These are phyloP conservation scores for Xestia sexstrigata DNA, from an alignment of 2,888 invertebrate genomes.

Conservation along the genomic window DNA sequence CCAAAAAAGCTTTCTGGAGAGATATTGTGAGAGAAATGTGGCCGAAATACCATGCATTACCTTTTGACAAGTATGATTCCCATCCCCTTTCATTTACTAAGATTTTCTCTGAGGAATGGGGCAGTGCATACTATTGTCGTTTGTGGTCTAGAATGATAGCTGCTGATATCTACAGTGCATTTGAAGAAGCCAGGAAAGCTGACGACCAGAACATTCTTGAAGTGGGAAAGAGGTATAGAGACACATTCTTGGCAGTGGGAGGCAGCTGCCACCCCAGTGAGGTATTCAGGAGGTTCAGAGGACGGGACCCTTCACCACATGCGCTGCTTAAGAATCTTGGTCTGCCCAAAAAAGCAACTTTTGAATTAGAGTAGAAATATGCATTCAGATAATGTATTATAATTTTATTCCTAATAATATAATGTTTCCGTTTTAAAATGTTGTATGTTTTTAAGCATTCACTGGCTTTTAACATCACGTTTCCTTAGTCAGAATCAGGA, in stretches of 20 bases:
- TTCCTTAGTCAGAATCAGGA: constrained; percentile 90
- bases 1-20: constrained; percentile 95
- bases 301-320: constrained; percentile 97
- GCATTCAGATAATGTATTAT: constrained; percentile 69
- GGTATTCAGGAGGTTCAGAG: constrained; percentile 97
- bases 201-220: constrained; percentile 89
- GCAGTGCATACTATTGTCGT: constrained; percentile 96
- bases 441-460: constrained; percentile 30
- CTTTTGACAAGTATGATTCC: constrained; percentile 94
- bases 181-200: constrained; percentile 92
- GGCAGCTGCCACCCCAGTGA: constrained; percentile 95
- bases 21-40: constrained; percentile 94
- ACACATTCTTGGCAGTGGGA: constrained; percentile 95
- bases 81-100: constrained; percentile 96
- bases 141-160: constrained; percentile 97
- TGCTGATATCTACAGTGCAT: constrained; percentile 97
- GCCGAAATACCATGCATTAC: constrained; percentile 95
- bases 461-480: background rate
- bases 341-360: constrained; percentile 80
- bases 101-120: constrained; percentile 96
- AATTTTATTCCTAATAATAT: constrained; percentile 77
- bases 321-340: constrained; percentile 93
- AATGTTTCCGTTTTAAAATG: constrained; percentile 70
- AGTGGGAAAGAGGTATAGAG: constrained; percentile 93
- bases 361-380: constrained; percentile 76